Evolutionary conservation across 2,797 vertebrate species (phyloP).

Genomic region (Myotis myotis): DNA sequence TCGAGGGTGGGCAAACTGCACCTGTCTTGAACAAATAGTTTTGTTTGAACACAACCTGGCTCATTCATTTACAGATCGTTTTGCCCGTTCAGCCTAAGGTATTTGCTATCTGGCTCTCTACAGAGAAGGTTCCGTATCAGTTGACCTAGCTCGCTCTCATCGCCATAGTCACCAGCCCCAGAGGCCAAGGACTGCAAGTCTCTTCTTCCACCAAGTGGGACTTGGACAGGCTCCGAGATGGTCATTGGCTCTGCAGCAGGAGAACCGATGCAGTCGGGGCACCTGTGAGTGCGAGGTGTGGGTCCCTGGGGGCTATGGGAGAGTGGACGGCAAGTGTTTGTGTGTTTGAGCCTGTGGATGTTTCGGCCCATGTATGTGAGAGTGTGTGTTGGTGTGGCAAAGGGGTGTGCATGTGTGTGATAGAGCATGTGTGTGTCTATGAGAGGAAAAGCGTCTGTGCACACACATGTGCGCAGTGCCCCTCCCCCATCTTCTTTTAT

Average conservation of each 20-base stretch:
- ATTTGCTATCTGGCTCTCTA: not conserved
- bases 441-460: not conserved
- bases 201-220: not conserved
- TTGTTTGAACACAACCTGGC: not conserved
- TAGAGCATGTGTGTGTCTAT: not conserved
- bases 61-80: not conserved
- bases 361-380: not conserved
- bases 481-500: constrained; percentile 80
- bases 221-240: not conserved
- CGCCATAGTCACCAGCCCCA: not conserved
- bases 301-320: not conserved
- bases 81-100: not conserved
- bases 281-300: not conserved
- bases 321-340: not conserved
- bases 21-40: not conserved
- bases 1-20: not conserved
- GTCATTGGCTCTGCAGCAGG: not conserved
- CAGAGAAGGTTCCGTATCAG: not conserved
- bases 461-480: constrained; percentile 41
- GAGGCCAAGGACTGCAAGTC: not conserved
- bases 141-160: not conserved
- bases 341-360: not conserved
- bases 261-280: rapidly evolving
- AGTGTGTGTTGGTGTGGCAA: not conserved
- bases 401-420: not conserved